Conservation (phyloP, 1,140 invertebrate genomes). For the Anastrepha obliqua region DNA sequence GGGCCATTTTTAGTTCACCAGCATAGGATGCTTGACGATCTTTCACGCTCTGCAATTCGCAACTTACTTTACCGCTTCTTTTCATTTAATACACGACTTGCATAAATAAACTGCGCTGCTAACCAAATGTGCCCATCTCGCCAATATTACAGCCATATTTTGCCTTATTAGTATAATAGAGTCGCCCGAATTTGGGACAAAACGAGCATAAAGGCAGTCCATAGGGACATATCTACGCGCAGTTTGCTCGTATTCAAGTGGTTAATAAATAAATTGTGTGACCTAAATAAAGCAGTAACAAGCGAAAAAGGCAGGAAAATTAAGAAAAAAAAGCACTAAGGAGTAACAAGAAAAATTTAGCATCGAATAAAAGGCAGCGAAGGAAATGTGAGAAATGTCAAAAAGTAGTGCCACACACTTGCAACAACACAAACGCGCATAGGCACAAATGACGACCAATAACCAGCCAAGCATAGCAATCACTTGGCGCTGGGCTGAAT, state of each 20-base stretch:
- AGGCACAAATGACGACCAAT: background rate
- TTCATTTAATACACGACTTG: constrained; percentile 23
- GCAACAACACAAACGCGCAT: background rate
- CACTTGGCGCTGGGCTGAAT: constrained; percentile 37
- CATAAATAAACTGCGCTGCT: constrained; percentile 10
- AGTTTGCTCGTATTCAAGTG: background rate
- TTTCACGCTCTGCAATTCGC: background rate
- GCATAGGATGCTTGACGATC: background rate
- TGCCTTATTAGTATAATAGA: constrained; percentile 47
- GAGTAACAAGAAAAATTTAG: background rate
- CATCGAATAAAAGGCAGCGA: background rate
- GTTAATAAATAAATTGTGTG: constrained; percentile 53
- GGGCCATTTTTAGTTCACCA: no score
- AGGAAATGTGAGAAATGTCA: background rate
- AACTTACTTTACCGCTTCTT: background rate
- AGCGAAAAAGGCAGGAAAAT: background rate
- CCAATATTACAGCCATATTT: constrained; percentile 42
- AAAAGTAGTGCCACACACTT: constrained; percentile 11
- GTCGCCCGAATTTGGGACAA: background rate
- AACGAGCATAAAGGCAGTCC: constrained; percentile 23
- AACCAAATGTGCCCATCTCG: constrained; percentile 10
- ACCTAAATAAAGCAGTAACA: constrained; percentile 25
- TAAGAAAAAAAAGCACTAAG: background rate
- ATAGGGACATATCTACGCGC: constrained; percentile 6
- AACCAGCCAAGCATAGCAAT: background rate